These are phyloP conservation scores for Coracopsis vasa DNA, from an alignment of 2,113 vertebrate genomes.

Conservation along the genomic window DNA sequence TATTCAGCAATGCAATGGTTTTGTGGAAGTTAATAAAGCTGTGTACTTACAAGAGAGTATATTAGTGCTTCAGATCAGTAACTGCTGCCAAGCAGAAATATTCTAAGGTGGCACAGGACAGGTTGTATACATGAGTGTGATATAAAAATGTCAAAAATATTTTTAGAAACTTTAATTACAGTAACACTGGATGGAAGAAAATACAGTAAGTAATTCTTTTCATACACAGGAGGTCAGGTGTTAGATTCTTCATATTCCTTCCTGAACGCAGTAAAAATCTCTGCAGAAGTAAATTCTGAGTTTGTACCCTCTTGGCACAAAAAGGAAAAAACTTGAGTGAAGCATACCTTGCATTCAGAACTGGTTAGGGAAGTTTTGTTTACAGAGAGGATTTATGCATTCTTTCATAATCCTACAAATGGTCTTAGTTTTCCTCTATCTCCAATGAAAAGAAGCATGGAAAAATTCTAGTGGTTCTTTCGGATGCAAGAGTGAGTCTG, in stretches of 20 bases:
- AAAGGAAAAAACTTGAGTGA: neutral
- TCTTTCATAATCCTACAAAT: neutral
- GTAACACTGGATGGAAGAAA: neutral
- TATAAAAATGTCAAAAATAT: neutral
- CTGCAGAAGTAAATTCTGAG: neutral
- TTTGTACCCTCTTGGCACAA: neutral
- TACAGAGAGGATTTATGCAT: neutral
- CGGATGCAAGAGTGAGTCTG: neutral
- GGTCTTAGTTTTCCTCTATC: neutral
- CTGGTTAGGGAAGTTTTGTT: conserved; percentile 34
- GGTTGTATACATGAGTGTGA: neutral
- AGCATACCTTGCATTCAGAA: neutral
- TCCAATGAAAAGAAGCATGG: neutral
- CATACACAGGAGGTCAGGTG: neutral
- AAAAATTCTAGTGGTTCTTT: neutral
- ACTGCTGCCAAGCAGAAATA: neutral
- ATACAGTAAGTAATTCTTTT: neutral
- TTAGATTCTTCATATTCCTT: neutral
- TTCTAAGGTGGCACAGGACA: neutral
- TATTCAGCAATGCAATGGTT: neutral
- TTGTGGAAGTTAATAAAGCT: neutral
- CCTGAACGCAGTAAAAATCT: neutral
- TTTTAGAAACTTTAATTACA: neutral
- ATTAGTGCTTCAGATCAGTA: neutral
- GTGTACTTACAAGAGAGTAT: neutral